Evolutionary conservation across 2,113 vertebrate species (phyloP), one percentile per base, ranked within the genome.

Genomic region (Coracopsis vasa): DNA sequence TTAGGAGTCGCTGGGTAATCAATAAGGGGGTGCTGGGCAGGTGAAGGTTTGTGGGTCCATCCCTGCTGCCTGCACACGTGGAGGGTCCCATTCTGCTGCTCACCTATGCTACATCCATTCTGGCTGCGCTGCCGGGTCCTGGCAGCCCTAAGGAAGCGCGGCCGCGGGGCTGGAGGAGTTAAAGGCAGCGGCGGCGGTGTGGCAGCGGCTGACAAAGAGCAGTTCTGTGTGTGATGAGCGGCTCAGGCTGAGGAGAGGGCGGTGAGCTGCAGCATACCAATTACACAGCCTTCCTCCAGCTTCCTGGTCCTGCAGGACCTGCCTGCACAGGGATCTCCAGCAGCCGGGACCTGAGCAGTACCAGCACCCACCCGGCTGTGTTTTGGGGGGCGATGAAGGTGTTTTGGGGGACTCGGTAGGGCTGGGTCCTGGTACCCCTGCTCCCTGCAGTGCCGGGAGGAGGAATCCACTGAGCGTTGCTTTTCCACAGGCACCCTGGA

Each of bases 171-270:
- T 18, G 75, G 80, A 95, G 84, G 83, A 94, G 97, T 95, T 96
- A 97, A 97, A 50, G 24, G 54, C 80, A 82, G 95, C 29, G 54
- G 50, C 4, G 41, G 75, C 8, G 62, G 85, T 37, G 65, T 66
- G 85, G 85, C 74, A 56, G 62, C 67, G 72, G 82, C 94, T 95
- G 95, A 94, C 91, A 98, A 93, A 96, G 93, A 95, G 80, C 91
- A 88, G 92, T 89, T 97, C 86, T 67, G 71, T 95, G 93, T 95
- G 94, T 90, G 96, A 83, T 69, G 89, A 95, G 74, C 80, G 62
- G 60, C 56, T 87, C 83, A 45, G 95, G 54, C 93, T 97, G 19
- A 77, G 87, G 64, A 51, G 90, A 95, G 84, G 67, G 94, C 88
- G 85, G 80, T 78, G 87, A 97, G 80, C 56, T n/a, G 94, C 90